These are phyloP conservation scores for Brenthis daphne DNA, from an alignment of 2,888 invertebrate species.

Conservation along the genomic window DNA sequence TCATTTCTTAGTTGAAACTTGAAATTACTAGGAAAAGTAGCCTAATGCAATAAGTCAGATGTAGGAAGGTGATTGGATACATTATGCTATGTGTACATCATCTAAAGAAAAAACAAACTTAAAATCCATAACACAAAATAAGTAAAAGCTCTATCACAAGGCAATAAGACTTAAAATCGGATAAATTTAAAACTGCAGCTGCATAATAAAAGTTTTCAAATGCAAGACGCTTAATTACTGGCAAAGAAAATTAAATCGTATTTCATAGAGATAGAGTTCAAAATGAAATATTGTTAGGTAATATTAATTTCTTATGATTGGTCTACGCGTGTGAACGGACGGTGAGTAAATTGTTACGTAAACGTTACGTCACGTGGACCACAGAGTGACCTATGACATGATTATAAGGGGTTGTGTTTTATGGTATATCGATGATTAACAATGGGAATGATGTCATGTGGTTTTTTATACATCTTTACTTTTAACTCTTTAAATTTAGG, in stretches of 20 bases:
- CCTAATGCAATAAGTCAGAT: slow-evolving; percentile 28
- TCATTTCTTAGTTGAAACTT: slow-evolving; percentile 1
- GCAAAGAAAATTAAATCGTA: slow-evolving; percentile 18
- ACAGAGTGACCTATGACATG: slow-evolving; percentile 71
- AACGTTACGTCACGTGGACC: slow-evolving; percentile 61
- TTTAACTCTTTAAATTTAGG: no score
- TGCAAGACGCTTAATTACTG: slow-evolving; percentile 12
- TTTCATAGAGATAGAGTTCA: neutral
- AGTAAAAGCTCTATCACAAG: neutral
- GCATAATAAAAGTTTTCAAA: slow-evolving; percentile 9
- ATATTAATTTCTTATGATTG: slow-evolving; percentile 27
- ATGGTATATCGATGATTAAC: neutral
- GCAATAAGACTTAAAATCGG: neutral
- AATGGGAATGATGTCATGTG: neutral
- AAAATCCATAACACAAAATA: no score
- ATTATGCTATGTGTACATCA: slow-evolving; percentile 23
- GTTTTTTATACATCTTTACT: no score
- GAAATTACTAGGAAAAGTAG: slow-evolving; percentile 25
- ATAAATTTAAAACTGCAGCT: neutral
- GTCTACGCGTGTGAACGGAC: slow-evolving; percentile 45
- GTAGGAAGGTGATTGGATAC: slow-evolving; percentile 27
- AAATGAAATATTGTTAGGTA: slow-evolving; percentile 15
- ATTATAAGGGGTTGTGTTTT: slow-evolving; percentile 58
- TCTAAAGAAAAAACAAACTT: slow-evolving; percentile 8
- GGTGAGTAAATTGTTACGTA: slow-evolving; percentile 55